Base-by-base conservation (phyloP, 1,140 invertebrate genomes). In the Marisa cornuarietis region DNA sequence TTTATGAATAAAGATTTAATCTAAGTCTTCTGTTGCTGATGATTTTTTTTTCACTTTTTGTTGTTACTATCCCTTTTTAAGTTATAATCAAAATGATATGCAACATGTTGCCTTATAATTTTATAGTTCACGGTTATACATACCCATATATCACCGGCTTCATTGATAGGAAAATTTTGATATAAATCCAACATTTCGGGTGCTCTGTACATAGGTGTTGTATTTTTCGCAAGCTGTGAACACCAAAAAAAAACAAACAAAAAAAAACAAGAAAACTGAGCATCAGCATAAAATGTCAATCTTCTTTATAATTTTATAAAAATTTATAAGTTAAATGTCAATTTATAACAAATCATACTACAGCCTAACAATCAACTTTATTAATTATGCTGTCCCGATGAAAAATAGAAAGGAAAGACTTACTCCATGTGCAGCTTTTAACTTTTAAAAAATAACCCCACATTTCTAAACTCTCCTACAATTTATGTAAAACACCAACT, bases 151-250 rank as follows among this genome's bases (percentile, higher is more conserved):
- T 99, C 99, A 8, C 95, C 94, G 24, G 95, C 94, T 81, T 92
- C 87, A 81, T 94, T 93, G 81, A 99, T 98, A 65, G 95, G 95
- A 90, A 95, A 95, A 91, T 99, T 99, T 88, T 95, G 96, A 95
- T 99, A 99, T 0, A 98, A 96, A 90, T 99, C 98, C 75, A 99
- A 92, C 94, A 99, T 98, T 93, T 99, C 98, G 42, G 98, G 98
- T 1, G 98, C 91, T 80, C 94, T 87, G 89, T 94, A 94, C 94
- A 94, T 94, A 26, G 94, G 94, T 20, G 94, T 94, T 54, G 94
- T 94, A 83, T 93, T 91, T 84, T 91, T 92, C 42, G 91, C 89
- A 87, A 94, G 93, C 93, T 94, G 84, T n/a, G 83, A 85, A 66
- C 51, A 76, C n/a, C n/a, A n/a, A n/a, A n/a, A n/a, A n/a, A n/a